Percentiles rank a stretch among this genome's conserved stretches.
phyloP scores from a whole-genome alignment of 2,888 invertebrate species.

The Netelia fuscicornis region DNA sequence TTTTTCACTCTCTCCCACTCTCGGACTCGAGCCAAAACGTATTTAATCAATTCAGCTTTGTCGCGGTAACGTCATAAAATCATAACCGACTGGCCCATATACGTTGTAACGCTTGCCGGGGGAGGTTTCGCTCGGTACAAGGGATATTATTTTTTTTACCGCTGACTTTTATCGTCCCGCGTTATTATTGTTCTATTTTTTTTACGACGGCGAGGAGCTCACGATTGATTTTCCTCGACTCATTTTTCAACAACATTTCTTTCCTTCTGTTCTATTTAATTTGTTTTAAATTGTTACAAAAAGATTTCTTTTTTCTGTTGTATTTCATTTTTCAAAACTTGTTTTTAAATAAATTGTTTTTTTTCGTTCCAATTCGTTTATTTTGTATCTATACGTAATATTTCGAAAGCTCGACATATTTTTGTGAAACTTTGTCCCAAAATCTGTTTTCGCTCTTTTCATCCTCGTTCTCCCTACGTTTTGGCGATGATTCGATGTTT shows the following conservation, averaged over 20 bases:
- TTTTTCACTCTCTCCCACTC: not conserved
- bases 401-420: too few species aligned
- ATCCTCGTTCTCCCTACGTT: not conserved
- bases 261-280: not conserved
- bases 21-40: not conserved
- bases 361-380: too few species aligned
- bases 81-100: not conserved
- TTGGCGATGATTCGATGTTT: not conserved
- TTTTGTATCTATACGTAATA: too few species aligned
- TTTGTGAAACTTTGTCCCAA: too few species aligned
- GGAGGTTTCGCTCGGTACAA: not conserved
- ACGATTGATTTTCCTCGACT: not conserved
- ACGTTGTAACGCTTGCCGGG: not conserved
- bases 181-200: not conserved
- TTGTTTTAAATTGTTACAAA: too few species aligned
- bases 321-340: not conserved
- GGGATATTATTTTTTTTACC: constrained; percentile 2
- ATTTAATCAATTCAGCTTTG: not conserved
- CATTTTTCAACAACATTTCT: not conserved
- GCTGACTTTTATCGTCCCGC: not conserved
- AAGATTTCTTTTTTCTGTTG: not conserved
- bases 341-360: too few species aligned
- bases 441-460: not conserved
- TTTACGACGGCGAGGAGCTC: not conserved
- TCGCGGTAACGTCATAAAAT: constrained; percentile 1